phyloP scores from a whole-genome alignment of 2,113 vertebrate species.

The Columba janthina region DNA sequence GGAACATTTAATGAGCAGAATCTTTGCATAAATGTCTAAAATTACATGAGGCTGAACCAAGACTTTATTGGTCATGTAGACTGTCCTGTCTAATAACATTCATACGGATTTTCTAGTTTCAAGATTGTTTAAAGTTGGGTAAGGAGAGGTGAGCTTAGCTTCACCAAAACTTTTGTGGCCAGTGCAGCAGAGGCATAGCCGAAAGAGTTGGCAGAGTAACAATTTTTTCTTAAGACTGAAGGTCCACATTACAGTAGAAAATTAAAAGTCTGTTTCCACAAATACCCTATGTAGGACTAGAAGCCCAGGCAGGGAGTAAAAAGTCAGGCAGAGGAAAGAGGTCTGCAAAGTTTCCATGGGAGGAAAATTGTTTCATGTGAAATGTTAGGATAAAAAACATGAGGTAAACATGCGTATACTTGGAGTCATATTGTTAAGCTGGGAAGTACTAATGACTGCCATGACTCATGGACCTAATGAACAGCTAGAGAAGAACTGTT shows the following conservation, averaged over 20 bases:
- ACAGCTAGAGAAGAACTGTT: neutral
- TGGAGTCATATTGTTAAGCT: neutral
- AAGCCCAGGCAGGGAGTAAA: neutral
- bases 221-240: neutral
- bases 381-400: neutral
- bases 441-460: neutral
- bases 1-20: neutral
- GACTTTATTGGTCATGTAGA: neutral
- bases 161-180: neutral
- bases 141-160: neutral
- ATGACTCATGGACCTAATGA: neutral
- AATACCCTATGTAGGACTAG: neutral
- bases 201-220: neutral
- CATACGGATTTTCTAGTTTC: neutral
- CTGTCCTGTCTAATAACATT: neutral
- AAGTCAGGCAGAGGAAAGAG: neutral
- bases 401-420: neutral
- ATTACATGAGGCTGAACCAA: neutral
- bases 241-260: neutral
- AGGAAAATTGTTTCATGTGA: neutral
- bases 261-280: neutral
- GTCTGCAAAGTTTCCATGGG: neutral
- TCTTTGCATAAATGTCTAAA: neutral
- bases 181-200: neutral
- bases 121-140: neutral